Conservation (phyloP, 2,113 vertebrate genomes). For the Pseudonaja textilis region DNA sequence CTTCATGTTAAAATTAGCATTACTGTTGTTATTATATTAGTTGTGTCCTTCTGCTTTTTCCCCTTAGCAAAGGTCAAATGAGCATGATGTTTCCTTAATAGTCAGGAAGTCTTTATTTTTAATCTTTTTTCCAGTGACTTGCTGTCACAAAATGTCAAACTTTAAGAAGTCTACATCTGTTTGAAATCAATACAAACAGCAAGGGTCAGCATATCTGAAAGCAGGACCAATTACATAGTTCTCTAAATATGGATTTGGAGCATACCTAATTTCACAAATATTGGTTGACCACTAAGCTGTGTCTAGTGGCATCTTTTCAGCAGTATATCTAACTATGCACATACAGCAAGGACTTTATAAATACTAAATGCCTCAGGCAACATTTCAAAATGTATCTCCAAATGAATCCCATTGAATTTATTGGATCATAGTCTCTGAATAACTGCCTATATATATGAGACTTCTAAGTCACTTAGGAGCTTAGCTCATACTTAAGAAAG, state of each 20-base stretch:
- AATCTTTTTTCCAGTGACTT: conserved; percentile 36
- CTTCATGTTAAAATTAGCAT: background rate
- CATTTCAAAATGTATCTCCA: background rate
- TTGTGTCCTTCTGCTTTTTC: background rate
- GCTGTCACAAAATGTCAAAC: conserved; percentile 29
- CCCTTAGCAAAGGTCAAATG: conserved; percentile 7
- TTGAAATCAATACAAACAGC: conserved; percentile 29
- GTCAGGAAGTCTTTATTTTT: conserved; percentile 29
- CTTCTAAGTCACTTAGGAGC: background rate
- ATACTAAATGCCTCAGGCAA: background rate
- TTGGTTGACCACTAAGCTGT: background rate
- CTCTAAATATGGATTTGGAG: conserved; percentile 22
- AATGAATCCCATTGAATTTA: background rate
- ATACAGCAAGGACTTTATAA: background rate
- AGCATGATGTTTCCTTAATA: conserved; percentile 10
- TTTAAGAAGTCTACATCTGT: conserved; percentile 7
- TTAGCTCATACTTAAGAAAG: background rate
- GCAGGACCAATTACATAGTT: conserved; percentile 6
- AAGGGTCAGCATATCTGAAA: conserved; percentile 14
- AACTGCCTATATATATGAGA: background rate
- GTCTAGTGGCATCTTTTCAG: no score
- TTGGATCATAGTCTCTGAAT: background rate
- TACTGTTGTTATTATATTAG: conserved; percentile 6
- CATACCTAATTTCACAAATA: background rate
- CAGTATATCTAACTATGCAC: background rate